These are phyloP conservation scores for Eidolon dupreanum DNA, from an alignment of 2,797 vertebrate genomes.

Conservation along the genomic window DNA sequence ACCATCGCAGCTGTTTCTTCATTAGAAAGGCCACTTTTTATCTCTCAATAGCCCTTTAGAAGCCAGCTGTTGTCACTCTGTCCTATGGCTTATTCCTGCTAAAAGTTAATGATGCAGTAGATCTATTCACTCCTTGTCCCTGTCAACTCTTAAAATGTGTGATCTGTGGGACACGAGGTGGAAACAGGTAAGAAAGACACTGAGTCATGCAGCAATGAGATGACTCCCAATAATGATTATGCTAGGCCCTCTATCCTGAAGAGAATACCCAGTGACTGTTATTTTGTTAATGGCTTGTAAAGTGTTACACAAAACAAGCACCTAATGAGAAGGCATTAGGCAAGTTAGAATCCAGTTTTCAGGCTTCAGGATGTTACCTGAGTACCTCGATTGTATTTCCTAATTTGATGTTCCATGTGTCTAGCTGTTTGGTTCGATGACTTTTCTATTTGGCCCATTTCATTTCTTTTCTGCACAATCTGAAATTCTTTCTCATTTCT, in stretches of 20 bases:
- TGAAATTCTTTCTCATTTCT: not conserved
- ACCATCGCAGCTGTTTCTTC: not conserved
- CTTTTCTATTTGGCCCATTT: not conserved
- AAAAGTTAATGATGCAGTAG: not conserved
- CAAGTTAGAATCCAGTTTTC: not conserved
- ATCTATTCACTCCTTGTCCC: not conserved
- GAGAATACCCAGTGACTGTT: not conserved
- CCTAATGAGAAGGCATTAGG: not conserved
- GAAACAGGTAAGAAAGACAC: not conserved
- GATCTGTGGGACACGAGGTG: not conserved
- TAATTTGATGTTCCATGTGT: not conserved
- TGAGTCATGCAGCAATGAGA: accelerated
- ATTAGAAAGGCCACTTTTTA: not conserved
- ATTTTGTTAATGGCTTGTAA: not conserved
- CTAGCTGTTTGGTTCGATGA: not conserved
- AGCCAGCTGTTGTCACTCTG: not conserved
- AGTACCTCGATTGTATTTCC: not conserved
- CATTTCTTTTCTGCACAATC: not conserved
- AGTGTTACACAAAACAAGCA: not conserved
- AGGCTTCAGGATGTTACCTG: not conserved
- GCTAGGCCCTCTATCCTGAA: not conserved
- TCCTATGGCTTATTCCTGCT: not conserved
- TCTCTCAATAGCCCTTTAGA: not conserved
- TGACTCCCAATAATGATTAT: accelerated
- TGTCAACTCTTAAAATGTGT: not conserved